Evolutionary conservation across 2,888 invertebrate genomes (phyloP), one percentile per base, ranked within the genome.

Genomic region (Latrodectus elegans): DNA sequence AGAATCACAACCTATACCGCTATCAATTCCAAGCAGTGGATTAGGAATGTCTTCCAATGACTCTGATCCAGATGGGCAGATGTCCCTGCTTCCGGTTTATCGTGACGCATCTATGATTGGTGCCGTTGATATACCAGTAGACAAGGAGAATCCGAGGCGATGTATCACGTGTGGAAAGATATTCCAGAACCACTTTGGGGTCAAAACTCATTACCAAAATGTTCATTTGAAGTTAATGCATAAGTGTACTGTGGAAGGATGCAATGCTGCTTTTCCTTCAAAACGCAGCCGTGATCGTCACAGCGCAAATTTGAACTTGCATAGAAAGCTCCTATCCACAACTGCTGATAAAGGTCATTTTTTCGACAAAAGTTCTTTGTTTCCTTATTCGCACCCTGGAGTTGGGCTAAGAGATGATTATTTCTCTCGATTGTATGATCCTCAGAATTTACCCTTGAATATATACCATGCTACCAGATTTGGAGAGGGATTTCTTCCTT

Each of bases 141-240:
- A 98, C 92, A 95, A 96, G 91, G 97, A 97, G 90, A 97, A 98
- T 92, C 97, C 98, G 0, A 94, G 96, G 64, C 95, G 96, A 90
- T 99, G 98, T 92, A 95, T 96, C 4, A 96, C 96, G 55, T 99
- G 99, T 92, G 97, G 96, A 10, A 97, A 97, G 93, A 94, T 96
- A 91, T 98, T 98, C 92, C 97, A 96, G 92, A 98, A 97, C 92
- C 96, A 97, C 91, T 97, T 97, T 92, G 96, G 96, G 76, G 95
- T 98, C 49, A 98, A 97, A 93, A 96, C 96, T 1, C 99, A 99
- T 92, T 98, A 97, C 92, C 97, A 97, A 93, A 98, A 97, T 92
- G 96, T 97, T 12, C 98, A 99, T 93, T 94, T 98, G 79, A 98
- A 98, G 93, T 93, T 98, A 88, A 97, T 97, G 96, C 98, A 98